A percentile compares a stretch with the other conserved stretches of the same genome.
phyloP scores from a whole-genome alignment of 2,113 vertebrate species.

The Tragelaphus strepsiceros region DNA sequence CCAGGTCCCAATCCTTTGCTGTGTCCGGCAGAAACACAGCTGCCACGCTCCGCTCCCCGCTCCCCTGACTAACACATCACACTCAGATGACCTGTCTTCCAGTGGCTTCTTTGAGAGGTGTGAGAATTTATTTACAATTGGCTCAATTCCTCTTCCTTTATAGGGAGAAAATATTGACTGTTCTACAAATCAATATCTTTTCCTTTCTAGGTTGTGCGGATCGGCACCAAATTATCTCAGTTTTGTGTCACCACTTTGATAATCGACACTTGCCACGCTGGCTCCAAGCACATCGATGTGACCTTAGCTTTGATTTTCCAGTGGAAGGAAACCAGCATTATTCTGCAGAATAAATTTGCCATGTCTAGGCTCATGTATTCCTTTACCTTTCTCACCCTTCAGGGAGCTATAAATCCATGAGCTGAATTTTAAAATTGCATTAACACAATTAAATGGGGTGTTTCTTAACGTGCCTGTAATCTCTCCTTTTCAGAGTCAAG shows the following conservation, averaged over 20 bases:
- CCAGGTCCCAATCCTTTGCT: rapidly evolving
- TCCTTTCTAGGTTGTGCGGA: not conserved
- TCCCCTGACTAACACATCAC: rapidly evolving
- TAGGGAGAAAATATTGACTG: not conserved
- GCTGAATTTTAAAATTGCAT: not conserved
- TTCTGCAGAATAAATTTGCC: not conserved
- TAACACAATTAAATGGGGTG: not conserved
- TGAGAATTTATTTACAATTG: not conserved
- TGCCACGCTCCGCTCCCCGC: rapidly evolving
- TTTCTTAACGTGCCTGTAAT: not conserved
- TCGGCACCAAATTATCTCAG: not conserved
- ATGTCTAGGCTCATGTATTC: rapidly evolving
- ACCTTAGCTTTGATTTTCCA: not conserved
- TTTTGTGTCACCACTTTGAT: not conserved
- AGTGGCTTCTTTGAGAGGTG: not conserved
- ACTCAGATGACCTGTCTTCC: too few relatives aligned
- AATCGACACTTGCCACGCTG: not conserved
- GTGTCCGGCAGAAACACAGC: rapidly evolving
- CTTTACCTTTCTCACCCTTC: not conserved
- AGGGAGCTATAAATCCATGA: not conserved
- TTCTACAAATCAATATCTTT: not conserved
- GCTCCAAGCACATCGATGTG: not conserved
- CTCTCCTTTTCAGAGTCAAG: not conserved
- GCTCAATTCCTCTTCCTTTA: not conserved
- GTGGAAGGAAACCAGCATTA: rapidly evolving